Evolutionary conservation across 2,113 vertebrate species (phyloP).

Genomic region (Myrmophylax atrothorax): DNA sequence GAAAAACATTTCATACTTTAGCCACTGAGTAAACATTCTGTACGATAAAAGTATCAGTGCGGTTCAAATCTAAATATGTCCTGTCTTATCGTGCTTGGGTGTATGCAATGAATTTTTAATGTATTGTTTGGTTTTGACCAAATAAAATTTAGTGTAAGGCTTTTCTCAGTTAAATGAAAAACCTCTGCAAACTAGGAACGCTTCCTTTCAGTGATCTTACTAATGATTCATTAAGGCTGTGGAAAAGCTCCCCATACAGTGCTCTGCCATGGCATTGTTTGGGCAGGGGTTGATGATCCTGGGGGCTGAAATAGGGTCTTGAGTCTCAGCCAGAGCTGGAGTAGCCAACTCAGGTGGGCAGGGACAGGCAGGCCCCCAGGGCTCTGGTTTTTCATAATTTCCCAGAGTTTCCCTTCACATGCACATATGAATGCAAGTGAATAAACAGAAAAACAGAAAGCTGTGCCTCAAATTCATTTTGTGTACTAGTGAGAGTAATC

Average conservation of each 20-base stretch:
- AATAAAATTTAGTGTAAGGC: neutral
- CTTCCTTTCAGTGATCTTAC: neutral
- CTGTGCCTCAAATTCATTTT: neutral
- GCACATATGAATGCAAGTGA: neutral
- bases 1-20: constrained; percentile 26
- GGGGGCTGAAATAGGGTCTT: neutral
- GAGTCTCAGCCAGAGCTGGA: neutral
- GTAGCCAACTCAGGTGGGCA: rapidly evolving
- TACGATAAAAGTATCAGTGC: constrained; percentile 10
- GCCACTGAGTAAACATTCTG: constrained; percentile 23
- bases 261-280: rapidly evolving
- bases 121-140: constrained; percentile 27
- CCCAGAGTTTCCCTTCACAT: neutral
- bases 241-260: neutral
- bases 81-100: constrained; percentile 10
- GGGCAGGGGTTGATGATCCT: neutral
- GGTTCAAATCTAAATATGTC: constrained; percentile 35
- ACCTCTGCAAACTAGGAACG: neutral
- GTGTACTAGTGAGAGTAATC: neutral
- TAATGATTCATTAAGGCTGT: neutral
- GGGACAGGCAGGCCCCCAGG: neutral
- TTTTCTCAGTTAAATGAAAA: neutral
- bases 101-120: constrained; percentile 50
- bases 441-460: neutral
- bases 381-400: neutral